phyloP scores from a whole-genome alignment of 2,113 vertebrate genomes.

The Macquaria australasica region DNA sequence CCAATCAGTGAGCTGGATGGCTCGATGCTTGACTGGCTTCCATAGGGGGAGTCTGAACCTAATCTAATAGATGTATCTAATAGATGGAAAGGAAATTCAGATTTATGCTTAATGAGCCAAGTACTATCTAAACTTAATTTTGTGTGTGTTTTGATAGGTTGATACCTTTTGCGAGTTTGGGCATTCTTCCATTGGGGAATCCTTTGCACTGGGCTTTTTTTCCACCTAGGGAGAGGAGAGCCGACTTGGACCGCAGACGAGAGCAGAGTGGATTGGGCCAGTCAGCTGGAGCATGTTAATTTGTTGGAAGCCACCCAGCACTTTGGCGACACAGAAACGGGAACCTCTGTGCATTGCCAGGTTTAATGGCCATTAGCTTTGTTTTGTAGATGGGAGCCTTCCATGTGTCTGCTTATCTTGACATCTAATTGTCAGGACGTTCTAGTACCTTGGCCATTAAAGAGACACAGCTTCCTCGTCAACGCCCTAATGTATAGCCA shows the following conservation, averaged over 20 bases:
- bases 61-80: neutral
- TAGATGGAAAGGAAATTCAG: neutral
- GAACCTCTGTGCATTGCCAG: constrained; percentile 53
- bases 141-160: neutral
- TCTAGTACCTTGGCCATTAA: neutral
- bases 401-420: constrained; percentile 38
- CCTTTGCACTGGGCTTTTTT: constrained; percentile 28
- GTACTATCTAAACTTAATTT: neutral
- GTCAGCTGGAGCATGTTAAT: constrained; percentile 69
- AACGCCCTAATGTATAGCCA: constrained; percentile 7
- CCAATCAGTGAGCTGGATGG: constrained; percentile 11
- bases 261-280: constrained; percentile 54
- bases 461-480: constrained; percentile 29
- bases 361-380: constrained; percentile 58
- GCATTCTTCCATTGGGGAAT: constrained; percentile 27
- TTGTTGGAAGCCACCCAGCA: constrained; percentile 67
- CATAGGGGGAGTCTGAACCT: neutral
- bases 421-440: constrained; percentile 43
- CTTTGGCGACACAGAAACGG: constrained; percentile 63
- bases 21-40: neutral
- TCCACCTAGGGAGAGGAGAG: constrained; percentile 24
- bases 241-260: constrained; percentile 35
- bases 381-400: constrained; percentile 50
- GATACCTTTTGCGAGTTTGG: constrained; percentile 3
- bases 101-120: constrained; percentile 1